These are phyloP conservation scores for Sarcophaga variegata DNA, from an alignment of 2,888 invertebrate genomes.

Conservation along the genomic window DNA sequence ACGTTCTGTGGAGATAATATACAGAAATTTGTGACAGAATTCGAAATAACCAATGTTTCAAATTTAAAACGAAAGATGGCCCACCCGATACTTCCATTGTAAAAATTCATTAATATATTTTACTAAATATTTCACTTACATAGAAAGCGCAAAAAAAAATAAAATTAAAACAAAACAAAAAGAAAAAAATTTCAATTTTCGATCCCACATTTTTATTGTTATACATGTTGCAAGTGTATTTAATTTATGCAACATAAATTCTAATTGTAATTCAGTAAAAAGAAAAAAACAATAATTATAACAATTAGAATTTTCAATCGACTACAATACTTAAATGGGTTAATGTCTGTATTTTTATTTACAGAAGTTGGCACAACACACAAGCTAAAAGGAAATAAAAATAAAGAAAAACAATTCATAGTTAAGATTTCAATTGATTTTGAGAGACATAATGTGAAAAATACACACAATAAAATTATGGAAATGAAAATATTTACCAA, in stretches of 20 bases:
- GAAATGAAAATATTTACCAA: background rate
- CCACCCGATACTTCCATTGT: too few species aligned
- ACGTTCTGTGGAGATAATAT: too few species aligned
- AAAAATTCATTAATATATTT: too few species aligned
- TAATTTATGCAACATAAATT: background rate
- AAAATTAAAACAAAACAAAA: too few species aligned
- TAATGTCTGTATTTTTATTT: conserved; percentile 41
- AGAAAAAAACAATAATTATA: background rate
- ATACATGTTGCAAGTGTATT: background rate
- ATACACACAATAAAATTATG: conserved; percentile 1
- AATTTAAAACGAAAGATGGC: too few species aligned
- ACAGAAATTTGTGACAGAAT: too few species aligned
- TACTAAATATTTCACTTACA: too few species aligned
- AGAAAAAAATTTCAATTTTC: background rate
- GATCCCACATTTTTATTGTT: background rate
- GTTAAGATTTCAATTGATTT: conserved; percentile 36
- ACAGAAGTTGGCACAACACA: conserved; percentile 26
- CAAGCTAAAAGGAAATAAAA: background rate
- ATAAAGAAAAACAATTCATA: conserved; percentile 5
- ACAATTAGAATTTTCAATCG: background rate
- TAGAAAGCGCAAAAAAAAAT: too few species aligned
- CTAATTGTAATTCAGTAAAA: background rate
- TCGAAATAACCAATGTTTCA: too few species aligned
- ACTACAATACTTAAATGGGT: conserved; percentile 22
- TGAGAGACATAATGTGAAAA: conserved; percentile 18